These are phyloP conservation scores for Phoenoteleia sp. DNA, from an alignment of 2,888 invertebrate genomes.

Conservation along the genomic window DNA sequence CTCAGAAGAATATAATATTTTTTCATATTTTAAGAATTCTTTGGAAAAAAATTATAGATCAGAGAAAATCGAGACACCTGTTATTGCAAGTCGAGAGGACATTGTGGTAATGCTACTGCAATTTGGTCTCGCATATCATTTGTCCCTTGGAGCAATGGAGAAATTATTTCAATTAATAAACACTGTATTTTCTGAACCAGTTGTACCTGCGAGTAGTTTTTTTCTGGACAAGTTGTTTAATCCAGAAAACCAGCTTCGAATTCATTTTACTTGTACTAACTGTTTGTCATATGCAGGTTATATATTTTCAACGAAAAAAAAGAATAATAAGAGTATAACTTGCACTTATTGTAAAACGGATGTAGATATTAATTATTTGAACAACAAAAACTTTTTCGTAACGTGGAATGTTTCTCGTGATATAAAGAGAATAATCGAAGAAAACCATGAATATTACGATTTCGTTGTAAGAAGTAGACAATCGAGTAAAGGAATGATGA, in stretches of 20 bases:
- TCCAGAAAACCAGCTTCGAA: background rate
- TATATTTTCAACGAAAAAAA: background rate
- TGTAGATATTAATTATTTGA: background rate
- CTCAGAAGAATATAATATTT: background rate
- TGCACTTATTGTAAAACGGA: background rate
- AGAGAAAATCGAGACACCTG: background rate
- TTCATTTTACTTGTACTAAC: background rate
- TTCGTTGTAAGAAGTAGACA: background rate
- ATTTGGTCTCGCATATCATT: background rate
- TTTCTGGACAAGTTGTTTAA: slow-evolving; percentile 4
- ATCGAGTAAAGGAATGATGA: background rate
- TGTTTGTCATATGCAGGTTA: background rate
- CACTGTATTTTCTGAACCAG: background rate
- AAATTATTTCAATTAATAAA: background rate
- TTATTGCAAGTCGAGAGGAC: background rate
- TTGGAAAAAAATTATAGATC: background rate
- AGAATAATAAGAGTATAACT: background rate
- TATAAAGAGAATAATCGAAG: background rate
- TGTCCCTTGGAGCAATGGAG: background rate
- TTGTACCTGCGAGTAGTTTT: background rate
- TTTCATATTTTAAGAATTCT: background rate
- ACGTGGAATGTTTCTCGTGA: too few species aligned
- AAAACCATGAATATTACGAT: slow-evolving; percentile 23
- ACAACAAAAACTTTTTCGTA: slow-evolving; percentile 10
- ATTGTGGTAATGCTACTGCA: background rate